Percentiles rank a stretch among this genome's conserved stretches.
Evolutionary conservation across 2,888 invertebrate genomes (phyloP).

Genomic region (Andrena haemorrhoa): DNA sequence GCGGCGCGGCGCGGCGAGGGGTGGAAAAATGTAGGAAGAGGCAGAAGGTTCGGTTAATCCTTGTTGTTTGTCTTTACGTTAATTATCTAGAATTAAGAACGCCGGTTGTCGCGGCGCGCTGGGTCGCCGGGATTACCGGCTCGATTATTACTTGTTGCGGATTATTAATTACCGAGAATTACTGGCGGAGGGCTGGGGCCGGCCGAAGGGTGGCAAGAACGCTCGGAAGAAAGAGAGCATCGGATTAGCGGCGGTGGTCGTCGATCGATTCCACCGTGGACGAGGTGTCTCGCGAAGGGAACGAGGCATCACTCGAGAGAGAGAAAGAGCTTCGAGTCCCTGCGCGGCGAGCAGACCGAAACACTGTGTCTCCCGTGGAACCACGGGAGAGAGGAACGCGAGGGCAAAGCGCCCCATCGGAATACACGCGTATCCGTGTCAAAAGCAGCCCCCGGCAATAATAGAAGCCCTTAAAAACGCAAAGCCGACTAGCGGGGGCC

Average conservation of each 20-base stretch:
- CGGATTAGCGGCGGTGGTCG: neutral
- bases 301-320: neutral
- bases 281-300: neutral
- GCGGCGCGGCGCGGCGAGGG: neutral
- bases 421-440: constrained; percentile 77
- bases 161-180: constrained; percentile 84
- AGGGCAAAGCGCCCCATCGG: constrained; percentile 20
- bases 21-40: constrained; percentile 55
- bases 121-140: constrained; percentile 82
- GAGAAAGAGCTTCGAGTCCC: neutral
- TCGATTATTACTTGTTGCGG: constrained; percentile 84
- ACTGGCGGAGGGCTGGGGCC: constrained; percentile 60
- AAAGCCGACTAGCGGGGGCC: constrained; percentile 68
- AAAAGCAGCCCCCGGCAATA: constrained; percentile 80
- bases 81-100: constrained; percentile 85
- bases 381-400: constrained; percentile 56
- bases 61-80: constrained; percentile 84
- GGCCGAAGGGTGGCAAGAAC: constrained; percentile 24
- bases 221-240: constrained; percentile 22
- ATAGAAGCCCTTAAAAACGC: constrained; percentile 80
- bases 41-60: constrained; percentile 74
- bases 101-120: constrained; percentile 76
- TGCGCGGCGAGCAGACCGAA: neutral
- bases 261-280: constrained; percentile 31
- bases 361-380: neutral